Evolutionary conservation across 2,113 vertebrate species (phyloP).

Genomic region (Daubentonia madagascariensis): DNA sequence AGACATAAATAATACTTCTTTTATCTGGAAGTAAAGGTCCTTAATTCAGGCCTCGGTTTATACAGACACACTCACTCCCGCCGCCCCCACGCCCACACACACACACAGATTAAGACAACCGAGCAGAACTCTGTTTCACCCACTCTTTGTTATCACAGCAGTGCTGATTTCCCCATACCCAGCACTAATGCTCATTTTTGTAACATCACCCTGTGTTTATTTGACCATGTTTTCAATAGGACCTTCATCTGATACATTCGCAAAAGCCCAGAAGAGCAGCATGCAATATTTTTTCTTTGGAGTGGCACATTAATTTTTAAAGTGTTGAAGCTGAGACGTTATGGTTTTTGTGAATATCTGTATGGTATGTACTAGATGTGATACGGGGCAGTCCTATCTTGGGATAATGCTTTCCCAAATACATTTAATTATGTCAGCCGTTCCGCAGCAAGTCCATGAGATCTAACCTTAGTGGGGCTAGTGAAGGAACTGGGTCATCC

Average conservation of each 20-base stretch:
- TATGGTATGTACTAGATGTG: neutral
- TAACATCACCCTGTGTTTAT: slow-evolving; percentile 41
- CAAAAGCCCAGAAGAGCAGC: slow-evolving; percentile 10
- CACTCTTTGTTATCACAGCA: neutral
- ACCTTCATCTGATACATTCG: slow-evolving; percentile 21
- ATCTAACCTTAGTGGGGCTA: neutral
- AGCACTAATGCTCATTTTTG: slow-evolving; percentile 1
- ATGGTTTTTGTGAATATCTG: neutral
- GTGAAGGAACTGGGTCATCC: neutral
- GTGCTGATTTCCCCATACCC: neutral
- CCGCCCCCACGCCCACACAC: accelerated
- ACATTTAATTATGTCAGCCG: neutral
- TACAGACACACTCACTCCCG: no score
- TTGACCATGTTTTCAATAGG: slow-evolving; percentile 49
- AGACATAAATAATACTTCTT: neutral
- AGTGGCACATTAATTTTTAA: slow-evolving; percentile 31
- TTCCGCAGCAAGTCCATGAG: neutral
- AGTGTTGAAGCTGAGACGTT: neutral
- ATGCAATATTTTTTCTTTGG: neutral
- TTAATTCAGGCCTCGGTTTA: neutral
- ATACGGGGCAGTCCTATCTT: neutral
- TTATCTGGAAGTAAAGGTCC: neutral
- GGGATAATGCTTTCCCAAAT: neutral
- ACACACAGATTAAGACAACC: neutral
- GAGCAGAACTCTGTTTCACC: neutral